A percentile compares a stretch with the other conserved stretches of the same genome.
These are phyloP conservation scores for Saxidomus purpurata DNA, from an alignment of 1,140 invertebrate genomes.

Conservation along the genomic window DNA sequence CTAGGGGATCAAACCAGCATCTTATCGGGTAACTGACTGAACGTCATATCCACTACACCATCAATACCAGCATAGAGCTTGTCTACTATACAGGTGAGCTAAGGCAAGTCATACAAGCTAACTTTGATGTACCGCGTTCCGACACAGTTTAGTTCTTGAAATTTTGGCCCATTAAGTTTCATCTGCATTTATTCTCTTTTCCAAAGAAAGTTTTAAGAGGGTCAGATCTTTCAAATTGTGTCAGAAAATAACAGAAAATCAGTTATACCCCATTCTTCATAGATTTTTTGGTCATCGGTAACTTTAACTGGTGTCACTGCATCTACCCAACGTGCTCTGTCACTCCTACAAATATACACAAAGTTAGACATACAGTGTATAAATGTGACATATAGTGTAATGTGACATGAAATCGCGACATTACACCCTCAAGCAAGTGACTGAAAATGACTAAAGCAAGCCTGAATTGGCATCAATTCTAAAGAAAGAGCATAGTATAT, in stretches of 20 bases:
- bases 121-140: not conserved
- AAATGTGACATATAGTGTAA: not conserved
- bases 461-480: too few species aligned
- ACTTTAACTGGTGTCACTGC: constrained; percentile 90
- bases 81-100: not conserved
- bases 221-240: not conserved
- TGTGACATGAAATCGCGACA: not conserved
- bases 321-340: constrained; percentile 94
- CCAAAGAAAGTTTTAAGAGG: not conserved
- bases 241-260: not conserved
- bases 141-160: not conserved
- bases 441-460: too few species aligned
- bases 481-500: not conserved
- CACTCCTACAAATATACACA: constrained; percentile 85
- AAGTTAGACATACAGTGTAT: not conserved
- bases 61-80: too few species aligned
- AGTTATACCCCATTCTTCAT: constrained; percentile 93
- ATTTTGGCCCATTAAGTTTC: not conserved
- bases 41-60: too few species aligned
- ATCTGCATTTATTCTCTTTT: not conserved
- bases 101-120: not conserved
- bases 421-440: too few species aligned
- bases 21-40: too few species aligned
- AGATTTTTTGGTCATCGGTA: constrained; percentile 94
- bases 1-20: too few species aligned